Percentiles rank a stretch among this genome's conserved stretches.
Evolutionary conservation across 2,888 invertebrate species (phyloP).

Genomic region (Protodeltote pygarga): DNA sequence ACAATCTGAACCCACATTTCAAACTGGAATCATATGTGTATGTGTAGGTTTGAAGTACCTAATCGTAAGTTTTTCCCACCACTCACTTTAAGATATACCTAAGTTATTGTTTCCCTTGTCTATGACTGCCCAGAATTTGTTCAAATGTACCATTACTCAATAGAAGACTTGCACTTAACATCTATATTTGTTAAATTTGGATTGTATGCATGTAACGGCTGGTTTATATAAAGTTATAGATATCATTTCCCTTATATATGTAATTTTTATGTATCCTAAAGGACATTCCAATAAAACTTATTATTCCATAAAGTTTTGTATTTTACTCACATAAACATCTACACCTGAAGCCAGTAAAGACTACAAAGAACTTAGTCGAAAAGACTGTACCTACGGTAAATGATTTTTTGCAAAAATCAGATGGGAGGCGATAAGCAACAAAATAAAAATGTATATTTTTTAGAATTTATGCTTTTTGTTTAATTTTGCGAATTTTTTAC

Average conservation of each 20-base stretch:
- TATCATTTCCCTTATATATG: conserved; percentile 63
- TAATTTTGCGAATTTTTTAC: too few relatives aligned
- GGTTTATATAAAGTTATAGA: conserved; percentile 59
- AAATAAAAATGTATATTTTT: too few relatives aligned
- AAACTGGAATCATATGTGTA: too few relatives aligned
- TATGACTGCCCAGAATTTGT: conserved; percentile 40
- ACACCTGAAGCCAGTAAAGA: too few relatives aligned
- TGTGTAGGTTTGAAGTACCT: conserved; percentile 18
- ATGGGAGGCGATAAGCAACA: too few relatives aligned
- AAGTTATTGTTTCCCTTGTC: conserved; percentile 31
- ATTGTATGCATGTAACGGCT: conserved; percentile 52
- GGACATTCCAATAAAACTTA: conserved; percentile 80
- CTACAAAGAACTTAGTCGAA: too few relatives aligned
- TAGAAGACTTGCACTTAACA: conserved; percentile 59
- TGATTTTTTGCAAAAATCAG: too few relatives aligned
- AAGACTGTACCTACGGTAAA: too few relatives aligned
- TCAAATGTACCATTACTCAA: conserved; percentile 5
- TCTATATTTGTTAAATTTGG: conserved; percentile 67
- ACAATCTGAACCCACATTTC: too few relatives aligned
- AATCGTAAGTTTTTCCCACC: conserved; percentile 47
- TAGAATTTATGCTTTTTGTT: too few relatives aligned
- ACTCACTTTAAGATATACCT: conserved; percentile 41
- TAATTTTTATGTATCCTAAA: conserved; percentile 70
- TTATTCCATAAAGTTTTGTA: conserved; percentile 68
- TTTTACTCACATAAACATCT: conserved; percentile 42